phyloP scores from a whole-genome alignment of 2,888 invertebrate species.

The Apamea sordens region DNA sequence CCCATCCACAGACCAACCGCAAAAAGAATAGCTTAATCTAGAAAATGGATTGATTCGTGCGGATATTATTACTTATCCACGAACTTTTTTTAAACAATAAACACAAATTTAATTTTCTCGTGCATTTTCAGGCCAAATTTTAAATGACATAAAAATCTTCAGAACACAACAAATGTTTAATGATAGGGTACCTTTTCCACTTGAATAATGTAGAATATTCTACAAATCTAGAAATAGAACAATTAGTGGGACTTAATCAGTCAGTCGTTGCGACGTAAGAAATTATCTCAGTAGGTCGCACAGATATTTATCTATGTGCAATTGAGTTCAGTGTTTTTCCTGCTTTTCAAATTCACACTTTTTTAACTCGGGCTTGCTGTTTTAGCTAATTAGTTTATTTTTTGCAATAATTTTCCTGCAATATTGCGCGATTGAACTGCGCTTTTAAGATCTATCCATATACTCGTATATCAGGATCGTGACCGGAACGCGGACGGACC shows the following conservation, averaged over 20 bases:
- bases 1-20: no score
- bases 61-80: no score
- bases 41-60: no score
- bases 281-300: constrained; percentile 7
- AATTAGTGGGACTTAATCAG: neutral
- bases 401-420: neutral
- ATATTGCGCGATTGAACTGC: neutral
- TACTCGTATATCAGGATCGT: no score
- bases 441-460: neutral
- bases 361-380: neutral
- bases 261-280: neutral
- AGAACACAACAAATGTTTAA: neutral
- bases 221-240: neutral
- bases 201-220: neutral
- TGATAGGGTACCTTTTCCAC: neutral
- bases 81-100: neutral
- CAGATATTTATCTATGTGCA: neutral
- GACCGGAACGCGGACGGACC: no score
- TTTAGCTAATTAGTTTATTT: neutral
- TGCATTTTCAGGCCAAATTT: neutral
- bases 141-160: neutral
- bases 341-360: neutral
- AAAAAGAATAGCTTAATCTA: no score
- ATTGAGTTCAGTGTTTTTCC: neutral
- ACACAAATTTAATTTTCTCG: neutral